Evolutionary conservation across 2,888 invertebrate genomes (phyloP).

Genomic region (Lepas anatifera): DNA sequence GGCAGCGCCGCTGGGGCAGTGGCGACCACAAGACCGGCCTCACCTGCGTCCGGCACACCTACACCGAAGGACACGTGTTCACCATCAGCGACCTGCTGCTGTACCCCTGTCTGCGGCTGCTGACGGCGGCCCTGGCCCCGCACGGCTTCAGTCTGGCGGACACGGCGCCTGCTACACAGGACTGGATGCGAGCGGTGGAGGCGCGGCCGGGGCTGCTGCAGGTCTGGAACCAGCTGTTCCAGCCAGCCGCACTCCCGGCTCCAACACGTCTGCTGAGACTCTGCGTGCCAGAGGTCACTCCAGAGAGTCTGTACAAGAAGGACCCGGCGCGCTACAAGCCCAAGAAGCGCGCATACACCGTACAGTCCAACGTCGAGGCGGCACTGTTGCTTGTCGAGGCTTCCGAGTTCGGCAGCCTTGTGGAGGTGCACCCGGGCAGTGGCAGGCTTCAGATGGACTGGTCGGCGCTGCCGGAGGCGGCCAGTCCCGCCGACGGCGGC

Average conservation of each 20-base stretch:
- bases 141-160: constrained; percentile 27
- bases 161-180: constrained; percentile 27
- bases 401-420: constrained; percentile 29
- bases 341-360: constrained; percentile 57
- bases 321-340: constrained; percentile 65
- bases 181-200: constrained; percentile 33
- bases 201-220: not conserved
- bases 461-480: constrained; percentile 55
- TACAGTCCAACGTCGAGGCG: constrained; percentile 55
- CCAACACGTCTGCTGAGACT: not conserved
- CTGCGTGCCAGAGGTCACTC: constrained; percentile 40
- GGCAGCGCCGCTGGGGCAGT: not conserved
- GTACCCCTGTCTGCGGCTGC: not conserved
- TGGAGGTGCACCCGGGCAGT: not conserved
- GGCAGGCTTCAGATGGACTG: constrained; percentile 42
- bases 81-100: constrained; percentile 9
- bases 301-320: constrained; percentile 60
- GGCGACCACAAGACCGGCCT: constrained; percentile 1
- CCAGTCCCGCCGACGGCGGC: constrained; percentile 63
- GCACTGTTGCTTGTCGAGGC: constrained; percentile 32
- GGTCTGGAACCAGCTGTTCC: not conserved
- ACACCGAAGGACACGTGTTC: constrained; percentile 1
- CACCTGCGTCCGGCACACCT: not conserved
- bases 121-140: not conserved
- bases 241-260: not conserved